phyloP scores from a whole-genome alignment of 2,113 vertebrate species.

The Heteronetta atricapilla region DNA sequence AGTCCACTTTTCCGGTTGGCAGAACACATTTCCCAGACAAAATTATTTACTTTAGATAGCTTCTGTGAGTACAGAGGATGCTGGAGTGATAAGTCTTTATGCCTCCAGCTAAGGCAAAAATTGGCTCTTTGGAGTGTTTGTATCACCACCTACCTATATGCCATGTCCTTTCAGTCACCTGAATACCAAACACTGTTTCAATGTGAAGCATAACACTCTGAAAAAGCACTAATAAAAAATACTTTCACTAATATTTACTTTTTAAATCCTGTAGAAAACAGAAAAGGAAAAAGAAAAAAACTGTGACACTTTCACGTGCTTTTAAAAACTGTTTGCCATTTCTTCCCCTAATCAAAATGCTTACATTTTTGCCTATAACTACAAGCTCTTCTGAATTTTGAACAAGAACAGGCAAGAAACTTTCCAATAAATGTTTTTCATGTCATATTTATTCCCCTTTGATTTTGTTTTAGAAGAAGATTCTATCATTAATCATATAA shows the following conservation, averaged over 20 bases:
- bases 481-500: conserved; percentile 9
- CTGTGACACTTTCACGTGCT: neutral
- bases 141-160: neutral
- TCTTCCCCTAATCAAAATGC: conserved; percentile 12
- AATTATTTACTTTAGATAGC: neutral
- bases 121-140: neutral
- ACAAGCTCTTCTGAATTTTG: conserved; percentile 2
- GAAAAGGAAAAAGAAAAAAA: neutral
- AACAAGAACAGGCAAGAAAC: conserved; percentile 33
- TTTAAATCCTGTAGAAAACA: neutral
- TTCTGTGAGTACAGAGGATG: conserved; percentile 4
- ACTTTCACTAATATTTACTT: neutral
- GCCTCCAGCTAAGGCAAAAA: neutral
- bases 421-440: neutral
- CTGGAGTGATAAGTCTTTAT: neutral
- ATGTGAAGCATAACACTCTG: neutral
- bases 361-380: neutral
- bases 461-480: conserved; percentile 30
- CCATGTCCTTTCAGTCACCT: neutral
- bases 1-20: neutral
- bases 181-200: neutral
- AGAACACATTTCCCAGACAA: neutral
- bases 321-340: neutral
- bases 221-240: neutral
- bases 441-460: conserved; percentile 14